phyloP scores from a whole-genome alignment of 2,797 vertebrate species.

The Hippocampus kuda region DNA sequence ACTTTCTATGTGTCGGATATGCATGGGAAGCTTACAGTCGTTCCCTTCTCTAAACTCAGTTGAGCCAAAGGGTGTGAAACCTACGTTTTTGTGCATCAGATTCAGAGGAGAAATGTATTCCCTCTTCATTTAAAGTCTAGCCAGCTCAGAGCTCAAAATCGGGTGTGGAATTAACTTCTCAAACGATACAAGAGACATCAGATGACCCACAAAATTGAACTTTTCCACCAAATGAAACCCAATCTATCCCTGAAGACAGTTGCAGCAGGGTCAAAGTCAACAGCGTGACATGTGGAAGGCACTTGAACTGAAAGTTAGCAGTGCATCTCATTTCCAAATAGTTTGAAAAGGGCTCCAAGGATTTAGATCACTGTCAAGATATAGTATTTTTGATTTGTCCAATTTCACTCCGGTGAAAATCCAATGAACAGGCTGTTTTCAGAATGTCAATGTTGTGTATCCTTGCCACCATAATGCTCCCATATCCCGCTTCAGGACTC shows the following conservation, averaged over 20 bases:
- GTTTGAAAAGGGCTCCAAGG: conserved; percentile 57
- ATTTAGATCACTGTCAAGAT: conserved; percentile 60
- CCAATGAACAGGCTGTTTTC: conserved; percentile 45
- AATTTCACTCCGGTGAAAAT: conserved; percentile 57
- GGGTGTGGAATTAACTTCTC: conserved; percentile 22
- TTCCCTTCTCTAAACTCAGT: conserved; percentile 33
- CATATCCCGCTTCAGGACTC: conserved; percentile 56
- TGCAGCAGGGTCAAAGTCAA: conserved; percentile 45
- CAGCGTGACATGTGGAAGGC: conserved; percentile 47
- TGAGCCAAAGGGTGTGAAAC: conserved; percentile 34
- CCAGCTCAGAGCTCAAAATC: conserved; percentile 29
- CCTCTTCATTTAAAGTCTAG: conserved; percentile 40
- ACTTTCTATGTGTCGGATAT: conserved; percentile 25
- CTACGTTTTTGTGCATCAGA: conserved; percentile 31
- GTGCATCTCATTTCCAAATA: conserved; percentile 58
- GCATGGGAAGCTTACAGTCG: conserved; percentile 45
- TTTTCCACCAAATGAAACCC: conserved; percentile 41
- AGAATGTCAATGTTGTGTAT: conserved; percentile 61
- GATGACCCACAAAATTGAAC: conserved; percentile 34
- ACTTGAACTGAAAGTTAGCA: conserved; percentile 47
- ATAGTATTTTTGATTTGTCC: conserved; percentile 60
- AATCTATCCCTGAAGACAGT: conserved; percentile 32
- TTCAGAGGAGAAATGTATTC: conserved; percentile 30
- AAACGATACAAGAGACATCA: conserved; percentile 21
- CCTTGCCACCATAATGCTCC: conserved; percentile 51